These are phyloP conservation scores for Dicycla oo DNA, from an alignment of 2,888 invertebrate genomes.

Conservation along the genomic window DNA sequence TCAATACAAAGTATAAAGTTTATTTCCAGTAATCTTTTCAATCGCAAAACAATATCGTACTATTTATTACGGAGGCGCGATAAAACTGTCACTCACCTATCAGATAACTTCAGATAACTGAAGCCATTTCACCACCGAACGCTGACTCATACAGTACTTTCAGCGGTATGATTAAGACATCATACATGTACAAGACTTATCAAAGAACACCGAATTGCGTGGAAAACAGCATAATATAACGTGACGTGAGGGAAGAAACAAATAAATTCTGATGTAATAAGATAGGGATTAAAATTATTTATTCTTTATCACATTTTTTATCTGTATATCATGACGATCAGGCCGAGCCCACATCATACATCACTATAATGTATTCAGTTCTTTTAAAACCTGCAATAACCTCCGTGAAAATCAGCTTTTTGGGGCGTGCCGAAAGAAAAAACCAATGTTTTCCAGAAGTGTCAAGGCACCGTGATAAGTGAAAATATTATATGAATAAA, in stretches of 20 bases:
- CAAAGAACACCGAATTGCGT: conserved; percentile 40
- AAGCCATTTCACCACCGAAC: conserved; percentile 39
- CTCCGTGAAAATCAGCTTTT: conserved; percentile 44
- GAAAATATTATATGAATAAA: not conserved
- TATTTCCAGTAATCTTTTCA: conserved; percentile 24
- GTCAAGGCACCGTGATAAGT: not conserved
- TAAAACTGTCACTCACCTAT: conserved; percentile 38
- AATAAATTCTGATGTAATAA: conserved; percentile 43
- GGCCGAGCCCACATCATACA: conserved; percentile 41
- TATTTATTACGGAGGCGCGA: conserved; percentile 40
- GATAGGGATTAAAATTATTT: conserved; percentile 38
- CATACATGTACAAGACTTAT: conserved; percentile 24
- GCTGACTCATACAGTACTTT: conserved; percentile 46
- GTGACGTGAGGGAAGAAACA: conserved; percentile 34
- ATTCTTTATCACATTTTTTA: conserved; percentile 33
- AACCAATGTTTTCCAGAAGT: not conserved
- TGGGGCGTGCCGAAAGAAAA: conserved; percentile 23
- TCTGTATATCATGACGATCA: conserved; percentile 33
- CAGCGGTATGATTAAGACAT: conserved; percentile 23
- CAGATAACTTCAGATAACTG: conserved; percentile 19
- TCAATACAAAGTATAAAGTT: conserved; percentile 10
- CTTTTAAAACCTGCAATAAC: conserved; percentile 11
- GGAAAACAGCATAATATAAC: conserved; percentile 47
- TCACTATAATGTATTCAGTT: conserved; percentile 18
- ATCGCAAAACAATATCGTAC: conserved; percentile 21